Conservation (phyloP, 2,113 vertebrate genomes). For the Balaeniceps rex region DNA sequence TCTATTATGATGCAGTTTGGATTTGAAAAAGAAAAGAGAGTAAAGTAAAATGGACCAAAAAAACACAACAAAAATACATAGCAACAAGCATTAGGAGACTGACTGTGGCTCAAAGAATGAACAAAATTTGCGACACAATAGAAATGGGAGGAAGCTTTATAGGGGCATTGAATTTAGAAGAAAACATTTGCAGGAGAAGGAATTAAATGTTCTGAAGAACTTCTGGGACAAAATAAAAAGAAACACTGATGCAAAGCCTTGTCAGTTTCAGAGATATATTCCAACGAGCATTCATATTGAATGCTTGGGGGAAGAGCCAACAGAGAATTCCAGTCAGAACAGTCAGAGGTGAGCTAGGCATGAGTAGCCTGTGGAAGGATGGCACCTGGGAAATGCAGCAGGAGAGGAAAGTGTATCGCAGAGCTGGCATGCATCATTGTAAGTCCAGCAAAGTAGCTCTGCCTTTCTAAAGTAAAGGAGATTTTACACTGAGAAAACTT, state of each 20-base stretch:
- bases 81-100: not conserved
- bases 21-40: not conserved
- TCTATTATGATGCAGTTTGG: slow-evolving; percentile 24
- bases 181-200: not conserved
- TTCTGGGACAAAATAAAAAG: not conserved
- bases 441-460: not conserved
- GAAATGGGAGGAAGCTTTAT: not conserved
- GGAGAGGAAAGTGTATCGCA: not conserved
- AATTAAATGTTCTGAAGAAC: not conserved
- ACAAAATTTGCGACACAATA: not conserved
- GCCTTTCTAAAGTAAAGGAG: not conserved
- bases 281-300: not conserved
- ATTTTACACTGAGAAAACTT: not conserved
- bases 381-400: not conserved
- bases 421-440: not conserved
- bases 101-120: not conserved
- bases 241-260: not conserved
- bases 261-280: not conserved
- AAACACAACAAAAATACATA: not conserved
- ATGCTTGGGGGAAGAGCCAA: not conserved
- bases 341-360: not conserved
- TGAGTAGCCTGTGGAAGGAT: not conserved
- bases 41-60: not conserved
- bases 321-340: not conserved
- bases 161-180: not conserved